Evolutionary conservation across 2,888 invertebrate species (phyloP).

Genomic region (Trichogramma dendrolimi): DNA sequence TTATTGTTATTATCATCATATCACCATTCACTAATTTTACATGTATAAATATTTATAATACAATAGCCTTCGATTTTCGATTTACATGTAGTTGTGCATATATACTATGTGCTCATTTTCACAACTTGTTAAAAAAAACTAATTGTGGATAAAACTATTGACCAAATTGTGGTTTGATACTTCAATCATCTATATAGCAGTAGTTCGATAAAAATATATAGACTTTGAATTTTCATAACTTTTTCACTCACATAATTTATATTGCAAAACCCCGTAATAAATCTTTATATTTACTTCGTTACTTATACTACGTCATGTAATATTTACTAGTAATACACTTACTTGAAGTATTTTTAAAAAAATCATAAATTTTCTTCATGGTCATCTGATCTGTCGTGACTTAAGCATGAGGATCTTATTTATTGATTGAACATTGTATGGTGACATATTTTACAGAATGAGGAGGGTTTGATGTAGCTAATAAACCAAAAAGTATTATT

Average conservation of each 20-base stretch:
- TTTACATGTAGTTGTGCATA: too few relatives aligned
- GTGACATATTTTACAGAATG: slow-evolving; percentile 7
- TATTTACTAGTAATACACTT: slow-evolving; percentile 2
- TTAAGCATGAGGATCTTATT: slow-evolving; percentile 15
- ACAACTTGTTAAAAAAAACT: too few relatives aligned
- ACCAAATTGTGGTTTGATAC: too few relatives aligned
- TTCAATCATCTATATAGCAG: slow-evolving; percentile 1
- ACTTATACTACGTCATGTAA: slow-evolving; percentile 10
- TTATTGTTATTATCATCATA: too few relatives aligned
- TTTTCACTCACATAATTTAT: slow-evolving; percentile 13
- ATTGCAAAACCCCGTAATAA: slow-evolving; percentile 7
- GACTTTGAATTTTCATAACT: slow-evolving; percentile 12
- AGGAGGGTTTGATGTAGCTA: slow-evolving; percentile 17
- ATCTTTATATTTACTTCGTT: slow-evolving; percentile 5
- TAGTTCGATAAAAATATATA: slow-evolving; percentile 16
- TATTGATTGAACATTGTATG: slow-evolving; percentile 12
- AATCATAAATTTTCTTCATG: too few relatives aligned
- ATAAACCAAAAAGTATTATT: not conserved
- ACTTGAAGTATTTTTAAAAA: not conserved
- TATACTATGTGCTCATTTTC: too few relatives aligned
- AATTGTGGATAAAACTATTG: too few relatives aligned
- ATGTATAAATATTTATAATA: too few relatives aligned
- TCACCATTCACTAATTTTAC: too few relatives aligned
- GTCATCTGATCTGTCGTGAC: not conserved
- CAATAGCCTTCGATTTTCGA: too few relatives aligned